Evolutionary conservation across 2,797 vertebrate genomes (phyloP), one percentile per base, ranked within the genome.

Genomic region (Neosilurus hyrtlii): DNA sequence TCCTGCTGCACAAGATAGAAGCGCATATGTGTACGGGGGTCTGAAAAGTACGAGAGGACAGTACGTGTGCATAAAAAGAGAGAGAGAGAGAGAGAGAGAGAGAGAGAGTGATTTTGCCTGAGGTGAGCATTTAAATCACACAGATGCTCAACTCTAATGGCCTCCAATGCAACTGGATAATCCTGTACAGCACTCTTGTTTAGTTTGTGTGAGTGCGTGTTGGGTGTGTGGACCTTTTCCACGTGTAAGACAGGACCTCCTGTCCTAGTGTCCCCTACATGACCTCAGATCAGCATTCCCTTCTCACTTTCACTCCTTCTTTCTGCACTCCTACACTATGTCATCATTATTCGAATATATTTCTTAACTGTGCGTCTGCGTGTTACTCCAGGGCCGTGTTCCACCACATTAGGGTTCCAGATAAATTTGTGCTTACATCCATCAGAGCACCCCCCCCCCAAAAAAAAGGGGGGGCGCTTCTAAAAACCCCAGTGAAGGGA

Each of bases 1-100:
- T 94, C 90, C 88, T 92, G 91, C 89, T 90, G 87, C 90, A 94
- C 91, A 81, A 86, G 82, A 86, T 71, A 86, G 49, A 80, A 22
- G 77, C 74, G 65, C 26, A 72, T 35, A 18, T 70, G 82, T 70
- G 62, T 56, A 82, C 63, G 68, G 74, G 79, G 72, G 74, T 76
- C 70, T 62, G 59, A 6, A 61, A 16, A 62, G 74, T 76, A 61
- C 6, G 61, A 61, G 18, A 61, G 57, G 11, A 76, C 18, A 12
- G 56, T 61, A 43, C 59, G 8, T 76, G 35, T n/a, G 54, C 72
- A 75, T 57, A 57, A 20, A 20, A 57, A 35, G 18, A 57, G 43
- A 16, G 54, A 2, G 15, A 11, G 54, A 56, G 15, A 56, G 15
- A 56, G 54, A 56, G 54, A 11, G 11, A 16, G 10, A 56, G 54